phyloP scores from a whole-genome alignment of 2,113 vertebrate species.

The Tangachromis dhanisi region DNA sequence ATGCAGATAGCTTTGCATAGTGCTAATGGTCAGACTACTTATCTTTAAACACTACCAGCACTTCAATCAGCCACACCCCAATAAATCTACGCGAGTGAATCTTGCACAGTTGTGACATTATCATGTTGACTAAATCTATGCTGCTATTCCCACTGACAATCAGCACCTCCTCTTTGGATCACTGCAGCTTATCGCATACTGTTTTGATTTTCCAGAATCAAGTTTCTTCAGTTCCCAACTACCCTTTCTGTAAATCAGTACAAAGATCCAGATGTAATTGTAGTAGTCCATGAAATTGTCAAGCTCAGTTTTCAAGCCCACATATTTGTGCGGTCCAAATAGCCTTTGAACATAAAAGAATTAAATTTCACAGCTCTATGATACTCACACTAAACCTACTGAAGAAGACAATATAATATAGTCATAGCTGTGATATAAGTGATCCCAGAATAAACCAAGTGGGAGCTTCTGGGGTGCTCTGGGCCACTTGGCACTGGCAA shows the following conservation, averaged over 20 bases:
- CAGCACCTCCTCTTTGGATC: not conserved
- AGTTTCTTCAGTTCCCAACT: not conserved
- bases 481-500: fast-evolving
- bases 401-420: not conserved
- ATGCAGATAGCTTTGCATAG: not conserved
- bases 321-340: not conserved
- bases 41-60: not conserved
- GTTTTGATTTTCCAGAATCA: not conserved
- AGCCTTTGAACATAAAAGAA: not conserved
- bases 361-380: not conserved
- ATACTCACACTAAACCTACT: not conserved
- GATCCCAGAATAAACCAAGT: not conserved
- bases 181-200: not conserved
- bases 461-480: fast-evolving
- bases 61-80: not conserved
- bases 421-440: not conserved
- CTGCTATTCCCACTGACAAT: not conserved
- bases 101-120: not conserved
- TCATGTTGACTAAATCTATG: not conserved
- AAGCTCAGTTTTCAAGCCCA: not conserved
- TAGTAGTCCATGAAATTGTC: not conserved
- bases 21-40: not conserved
- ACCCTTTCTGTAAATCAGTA: not conserved
- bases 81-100: fast-evolving
- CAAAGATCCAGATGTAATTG: not conserved